A percentile compares a stretch with the other conserved stretches of the same genome.
phyloP scores from a whole-genome alignment of 2,888 invertebrate species.

The Noctua fimbriata region DNA sequence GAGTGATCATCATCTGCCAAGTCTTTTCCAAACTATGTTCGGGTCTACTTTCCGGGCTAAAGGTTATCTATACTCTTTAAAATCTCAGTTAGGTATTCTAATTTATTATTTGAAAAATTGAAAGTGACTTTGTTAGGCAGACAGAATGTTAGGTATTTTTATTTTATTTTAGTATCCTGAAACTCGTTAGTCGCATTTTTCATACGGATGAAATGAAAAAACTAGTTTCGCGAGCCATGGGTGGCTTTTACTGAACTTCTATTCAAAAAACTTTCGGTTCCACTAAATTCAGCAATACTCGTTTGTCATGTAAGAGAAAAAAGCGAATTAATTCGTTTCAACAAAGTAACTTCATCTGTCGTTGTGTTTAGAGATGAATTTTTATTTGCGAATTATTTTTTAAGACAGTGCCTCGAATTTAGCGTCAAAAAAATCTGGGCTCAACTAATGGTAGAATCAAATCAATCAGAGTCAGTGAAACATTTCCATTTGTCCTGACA shows the following conservation, averaged over 20 bases:
- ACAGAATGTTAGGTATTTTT: slow-evolving; percentile 2
- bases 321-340: background rate
- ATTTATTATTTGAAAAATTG: background rate
- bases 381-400: background rate
- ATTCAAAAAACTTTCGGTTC: background rate
- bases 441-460: background rate
- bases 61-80: too few relatives aligned
- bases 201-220: background rate
- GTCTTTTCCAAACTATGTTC: too few relatives aligned
- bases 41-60: too few relatives aligned
- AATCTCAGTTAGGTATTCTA: background rate
- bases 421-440: background rate
- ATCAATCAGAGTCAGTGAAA: background rate
- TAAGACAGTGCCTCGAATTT: background rate
- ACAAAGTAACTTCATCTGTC: background rate
- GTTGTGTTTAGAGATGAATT: background rate
- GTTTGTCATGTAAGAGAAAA: background rate
- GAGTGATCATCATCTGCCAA: too few relatives aligned
- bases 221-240: background rate
- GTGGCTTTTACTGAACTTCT: background rate
- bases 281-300: background rate
- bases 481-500: background rate
- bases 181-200: slow-evolving; percentile 2
- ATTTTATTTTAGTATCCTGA: too few relatives aligned
- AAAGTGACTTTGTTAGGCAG: background rate